Conservation (phyloP, 2,797 vertebrate genomes). For the Gadopsis marmoratus region DNA sequence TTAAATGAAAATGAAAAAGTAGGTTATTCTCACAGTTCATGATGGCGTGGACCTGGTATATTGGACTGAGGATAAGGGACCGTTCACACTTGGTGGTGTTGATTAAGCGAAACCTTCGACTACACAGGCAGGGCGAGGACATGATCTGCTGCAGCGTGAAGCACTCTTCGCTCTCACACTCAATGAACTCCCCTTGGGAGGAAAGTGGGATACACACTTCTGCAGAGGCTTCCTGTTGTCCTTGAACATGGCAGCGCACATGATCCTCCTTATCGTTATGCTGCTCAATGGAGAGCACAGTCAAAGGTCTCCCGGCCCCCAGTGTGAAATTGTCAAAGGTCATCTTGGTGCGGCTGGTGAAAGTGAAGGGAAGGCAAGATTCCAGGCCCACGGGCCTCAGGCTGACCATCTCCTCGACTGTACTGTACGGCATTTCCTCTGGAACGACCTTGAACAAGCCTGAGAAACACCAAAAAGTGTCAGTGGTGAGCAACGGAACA, state of each 20-base stretch:
- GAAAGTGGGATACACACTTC: slow-evolving; percentile 79
- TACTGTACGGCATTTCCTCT: slow-evolving; percentile 62
- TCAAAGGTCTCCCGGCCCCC: slow-evolving; percentile 66
- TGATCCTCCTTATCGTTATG: slow-evolving; percentile 13
- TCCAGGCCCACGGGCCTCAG: slow-evolving; percentile 65
- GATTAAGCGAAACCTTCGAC: slow-evolving; percentile 77
- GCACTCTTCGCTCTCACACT: slow-evolving; percentile 58
- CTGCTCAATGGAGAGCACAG: slow-evolving; percentile 72
- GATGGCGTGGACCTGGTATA: slow-evolving; percentile 87
- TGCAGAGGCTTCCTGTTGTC: slow-evolving; percentile 53
- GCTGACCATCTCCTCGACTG: slow-evolving; percentile 83
- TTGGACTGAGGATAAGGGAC: slow-evolving; percentile 79
- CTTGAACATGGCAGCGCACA: slow-evolving; percentile 78
- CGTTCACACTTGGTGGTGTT: slow-evolving; percentile 50
- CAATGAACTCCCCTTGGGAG: slow-evolving; percentile 77
- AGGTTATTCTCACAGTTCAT: slow-evolving; percentile 89
- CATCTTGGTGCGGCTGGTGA: slow-evolving; percentile 76
- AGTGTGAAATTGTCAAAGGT: slow-evolving; percentile 68
- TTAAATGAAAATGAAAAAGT: not conserved
- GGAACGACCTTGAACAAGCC: slow-evolving; percentile 85
- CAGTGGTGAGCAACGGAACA: not conserved
- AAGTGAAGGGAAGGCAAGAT: slow-evolving; percentile 79
- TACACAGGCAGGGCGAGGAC: slow-evolving; percentile 60
- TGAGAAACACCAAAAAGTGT: slow-evolving; percentile 62
- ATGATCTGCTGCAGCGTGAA: slow-evolving; percentile 85